Evolutionary conservation across 2,797 vertebrate genomes (phyloP).

Genomic region (Gymnocypris eckloni): DNA sequence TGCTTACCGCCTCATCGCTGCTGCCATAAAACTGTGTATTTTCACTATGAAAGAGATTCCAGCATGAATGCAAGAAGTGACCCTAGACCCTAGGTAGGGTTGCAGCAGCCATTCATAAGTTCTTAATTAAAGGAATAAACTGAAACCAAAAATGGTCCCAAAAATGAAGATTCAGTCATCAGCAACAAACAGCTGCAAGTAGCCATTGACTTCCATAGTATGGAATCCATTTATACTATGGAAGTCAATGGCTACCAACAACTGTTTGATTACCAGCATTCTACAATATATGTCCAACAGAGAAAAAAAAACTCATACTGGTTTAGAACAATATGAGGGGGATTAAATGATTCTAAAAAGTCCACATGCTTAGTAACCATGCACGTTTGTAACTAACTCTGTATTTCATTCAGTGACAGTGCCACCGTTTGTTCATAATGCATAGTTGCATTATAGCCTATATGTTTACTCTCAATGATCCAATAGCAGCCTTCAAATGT

Average conservation of each 20-base stretch:
- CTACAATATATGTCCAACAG: not conserved
- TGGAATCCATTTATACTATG: not conserved
- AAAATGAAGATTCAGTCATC: not conserved
- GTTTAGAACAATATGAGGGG: not conserved
- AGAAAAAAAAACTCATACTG: not conserved
- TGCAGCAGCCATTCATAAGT: not conserved
- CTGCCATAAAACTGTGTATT: slow-evolving; percentile 3
- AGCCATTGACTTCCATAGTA: not conserved
- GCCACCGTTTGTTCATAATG: not conserved
- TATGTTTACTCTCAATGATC: not conserved
- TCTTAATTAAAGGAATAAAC: not conserved
- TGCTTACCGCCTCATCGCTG: slow-evolving; percentile 12
- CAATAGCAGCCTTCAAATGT: not conserved
- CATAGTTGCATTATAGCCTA: not conserved
- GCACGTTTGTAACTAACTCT: not conserved
- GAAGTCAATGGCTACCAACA: not conserved
- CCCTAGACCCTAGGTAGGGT: not conserved
- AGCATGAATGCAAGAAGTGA: not conserved
- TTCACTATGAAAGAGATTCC: slow-evolving; percentile 8
- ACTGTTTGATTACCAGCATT: not conserved
- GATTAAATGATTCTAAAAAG: not conserved
- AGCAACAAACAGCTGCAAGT: not conserved
- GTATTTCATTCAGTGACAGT: no score
- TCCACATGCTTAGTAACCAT: not conserved
- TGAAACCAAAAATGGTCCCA: not conserved